Evolutionary conservation across 2,888 invertebrate species (phyloP).

Genomic region (Myopa testacea): DNA sequence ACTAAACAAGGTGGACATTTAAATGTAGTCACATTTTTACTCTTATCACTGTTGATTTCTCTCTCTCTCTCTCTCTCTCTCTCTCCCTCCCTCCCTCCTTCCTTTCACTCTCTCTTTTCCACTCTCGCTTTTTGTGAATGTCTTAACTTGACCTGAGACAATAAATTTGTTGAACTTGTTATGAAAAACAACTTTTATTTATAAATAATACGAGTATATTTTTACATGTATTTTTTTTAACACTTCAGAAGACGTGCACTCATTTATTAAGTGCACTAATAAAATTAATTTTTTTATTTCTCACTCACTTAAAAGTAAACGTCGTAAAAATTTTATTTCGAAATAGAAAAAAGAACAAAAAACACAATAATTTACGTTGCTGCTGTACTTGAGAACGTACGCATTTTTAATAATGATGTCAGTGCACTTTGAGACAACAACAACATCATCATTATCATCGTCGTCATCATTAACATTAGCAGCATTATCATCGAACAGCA

Average conservation of each 20-base stretch:
- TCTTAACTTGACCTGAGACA: slow-evolving; percentile 20
- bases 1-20: no score
- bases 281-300: slow-evolving; percentile 6
- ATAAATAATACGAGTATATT: background rate
- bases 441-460: background rate
- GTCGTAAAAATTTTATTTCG: slow-evolving; percentile 1
- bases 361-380: background rate
- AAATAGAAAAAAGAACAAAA: background rate
- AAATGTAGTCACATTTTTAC: no score
- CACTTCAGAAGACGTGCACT: no score
- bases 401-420: background rate
- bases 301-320: background rate
- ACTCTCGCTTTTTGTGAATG: no score
- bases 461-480: no score
- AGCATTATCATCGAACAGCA: no score
- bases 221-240: no score
- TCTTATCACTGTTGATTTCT: background rate
- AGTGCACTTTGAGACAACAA: slow-evolving; percentile 4
- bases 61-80: background rate
- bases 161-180: slow-evolving; percentile 2
- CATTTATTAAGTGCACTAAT: background rate
- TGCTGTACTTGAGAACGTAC: slow-evolving; percentile 16
- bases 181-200: background rate
- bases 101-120: background rate
- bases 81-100: no score